Evolutionary conservation across 2,113 vertebrate genomes (phyloP), one percentile per base, ranked within the genome.

Genomic region (Scartelaos histophorus): DNA sequence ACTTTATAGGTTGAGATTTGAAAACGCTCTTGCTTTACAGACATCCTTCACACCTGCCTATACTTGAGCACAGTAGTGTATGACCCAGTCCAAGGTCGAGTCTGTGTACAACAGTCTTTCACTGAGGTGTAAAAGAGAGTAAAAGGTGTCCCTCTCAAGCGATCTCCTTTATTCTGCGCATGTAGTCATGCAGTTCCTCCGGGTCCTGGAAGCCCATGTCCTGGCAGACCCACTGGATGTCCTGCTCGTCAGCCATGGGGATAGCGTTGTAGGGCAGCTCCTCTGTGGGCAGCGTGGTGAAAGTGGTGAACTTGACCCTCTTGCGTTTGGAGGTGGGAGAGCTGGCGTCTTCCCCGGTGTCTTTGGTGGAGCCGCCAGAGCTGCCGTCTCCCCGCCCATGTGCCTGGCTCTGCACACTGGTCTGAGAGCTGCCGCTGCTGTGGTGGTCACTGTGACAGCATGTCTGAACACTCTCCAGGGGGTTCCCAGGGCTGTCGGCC

Each of bases 221-320:
- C 67, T 96, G 96, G 89, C 98, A 98, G 53, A 97, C 95, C 98
- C 98, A 99, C 78, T 97, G 96, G 91, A 98, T 94, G 92, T 98
- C 97, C 90, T 95, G 95, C 73, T 97, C 97, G 0, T 99, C 96
- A 0, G 97, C 95, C 0, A 97, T 94, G 58, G 97, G 97, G 86
- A 99, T 96, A 45, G 96, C 96, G 92, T 98, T 97, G 86, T 98
- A 98, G 80, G 95, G 96, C 91, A 97, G 93, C 77, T 98, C 97
- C 29, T 99, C 98, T 0, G 96, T 95, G 82, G 98, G 97, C 75
- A 97, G 93, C 0, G 96, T 98, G 91, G 95, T 95, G 1, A 99
- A 99, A 62, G 98, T 99, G 87, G 97, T 99, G 75, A 99, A 99
- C 91, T 99, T 99, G 74, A 99, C 98, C 78, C 97, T 92, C 91